Evolutionary conservation across 1,140 invertebrate genomes (phyloP).

Genomic region (Aphaenogaster ashmeadi): DNA sequence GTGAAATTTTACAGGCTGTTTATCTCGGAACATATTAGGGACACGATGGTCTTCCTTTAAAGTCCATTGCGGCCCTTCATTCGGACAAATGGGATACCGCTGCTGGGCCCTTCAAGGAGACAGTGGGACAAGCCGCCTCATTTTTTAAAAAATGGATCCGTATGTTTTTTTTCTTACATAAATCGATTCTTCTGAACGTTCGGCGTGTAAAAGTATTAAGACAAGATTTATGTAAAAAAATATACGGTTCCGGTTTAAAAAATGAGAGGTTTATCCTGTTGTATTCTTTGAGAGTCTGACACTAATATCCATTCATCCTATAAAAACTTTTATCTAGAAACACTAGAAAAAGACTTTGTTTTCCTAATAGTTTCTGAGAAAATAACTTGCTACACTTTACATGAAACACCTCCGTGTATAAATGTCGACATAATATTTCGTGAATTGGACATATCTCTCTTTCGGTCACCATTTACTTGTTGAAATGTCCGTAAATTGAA

Average conservation of each 20-base stretch:
- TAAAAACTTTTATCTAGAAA: neutral
- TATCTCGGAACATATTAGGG: neutral
- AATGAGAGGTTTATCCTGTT: neutral
- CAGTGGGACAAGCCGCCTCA: neutral
- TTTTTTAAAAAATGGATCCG: neutral
- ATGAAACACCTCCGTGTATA: neutral
- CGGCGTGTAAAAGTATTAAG: neutral
- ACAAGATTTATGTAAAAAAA: constrained; percentile 11
- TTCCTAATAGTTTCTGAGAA: neutral
- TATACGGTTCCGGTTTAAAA: neutral
- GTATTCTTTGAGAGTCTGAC: neutral
- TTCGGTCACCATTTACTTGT: no score
- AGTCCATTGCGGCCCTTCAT: neutral
- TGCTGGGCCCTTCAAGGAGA: neutral
- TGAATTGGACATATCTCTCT: no score
- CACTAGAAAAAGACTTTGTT: neutral
- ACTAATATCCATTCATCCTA: neutral
- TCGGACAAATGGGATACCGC: neutral
- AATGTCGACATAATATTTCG: neutral
- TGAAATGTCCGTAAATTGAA: neutral
- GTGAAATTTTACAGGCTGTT: neutral
- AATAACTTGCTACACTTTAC: neutral
- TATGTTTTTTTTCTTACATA: neutral
- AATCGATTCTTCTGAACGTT: neutral
- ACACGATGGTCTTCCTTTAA: neutral